These are phyloP conservation scores for Syngnathoides biaculeatus DNA, from an alignment of 2,113 vertebrate species.

Conservation along the genomic window DNA sequence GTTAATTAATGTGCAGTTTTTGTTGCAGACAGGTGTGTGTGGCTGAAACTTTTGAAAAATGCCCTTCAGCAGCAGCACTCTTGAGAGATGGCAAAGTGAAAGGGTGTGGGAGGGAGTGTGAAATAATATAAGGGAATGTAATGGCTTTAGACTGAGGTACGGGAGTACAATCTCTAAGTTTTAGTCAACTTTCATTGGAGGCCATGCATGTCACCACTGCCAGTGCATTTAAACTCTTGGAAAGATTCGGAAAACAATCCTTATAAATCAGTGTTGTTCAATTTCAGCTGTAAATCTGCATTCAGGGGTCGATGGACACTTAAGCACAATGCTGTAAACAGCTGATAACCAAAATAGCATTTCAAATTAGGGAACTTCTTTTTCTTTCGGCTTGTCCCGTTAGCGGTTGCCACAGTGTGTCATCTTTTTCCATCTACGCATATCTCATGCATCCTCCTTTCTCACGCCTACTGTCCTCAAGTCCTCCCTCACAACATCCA, in stretches of 20 bases:
- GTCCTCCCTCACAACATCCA: too few species aligned
- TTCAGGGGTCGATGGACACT: too few species aligned
- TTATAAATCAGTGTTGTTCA: slow-evolving; percentile 11
- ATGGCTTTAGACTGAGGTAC: slow-evolving; percentile 53
- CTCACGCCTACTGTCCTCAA: too few species aligned
- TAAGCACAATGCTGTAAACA: slow-evolving; percentile 12
- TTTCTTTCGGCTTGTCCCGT: too few species aligned
- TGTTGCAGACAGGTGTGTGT: slow-evolving; percentile 18
- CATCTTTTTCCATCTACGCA: too few species aligned
- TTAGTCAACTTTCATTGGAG: slow-evolving; percentile 41
- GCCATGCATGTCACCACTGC: slow-evolving; percentile 30
- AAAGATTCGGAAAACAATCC: slow-evolving; percentile 20
- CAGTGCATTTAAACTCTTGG: slow-evolving; percentile 34
- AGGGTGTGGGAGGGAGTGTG: slow-evolving; percentile 56
- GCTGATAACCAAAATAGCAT: slow-evolving; percentile 9
- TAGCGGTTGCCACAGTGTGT: too few species aligned
- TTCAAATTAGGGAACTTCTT: neutral
- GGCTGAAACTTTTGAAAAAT: slow-evolving; percentile 34
- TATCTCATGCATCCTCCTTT: too few species aligned
- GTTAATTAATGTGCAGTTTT: slow-evolving; percentile 40
- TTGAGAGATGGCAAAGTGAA: slow-evolving; percentile 25
- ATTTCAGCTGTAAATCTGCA: slow-evolving; percentile 1
- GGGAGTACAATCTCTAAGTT: slow-evolving; percentile 61
- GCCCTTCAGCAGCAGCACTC: slow-evolving; percentile 27
- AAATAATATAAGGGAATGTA: slow-evolving; percentile 51